Percentiles rank a stretch among this genome's conserved stretches.
Evolutionary conservation across 2,888 invertebrate species (phyloP).

Genomic region (Drosophila heteroneura): DNA sequence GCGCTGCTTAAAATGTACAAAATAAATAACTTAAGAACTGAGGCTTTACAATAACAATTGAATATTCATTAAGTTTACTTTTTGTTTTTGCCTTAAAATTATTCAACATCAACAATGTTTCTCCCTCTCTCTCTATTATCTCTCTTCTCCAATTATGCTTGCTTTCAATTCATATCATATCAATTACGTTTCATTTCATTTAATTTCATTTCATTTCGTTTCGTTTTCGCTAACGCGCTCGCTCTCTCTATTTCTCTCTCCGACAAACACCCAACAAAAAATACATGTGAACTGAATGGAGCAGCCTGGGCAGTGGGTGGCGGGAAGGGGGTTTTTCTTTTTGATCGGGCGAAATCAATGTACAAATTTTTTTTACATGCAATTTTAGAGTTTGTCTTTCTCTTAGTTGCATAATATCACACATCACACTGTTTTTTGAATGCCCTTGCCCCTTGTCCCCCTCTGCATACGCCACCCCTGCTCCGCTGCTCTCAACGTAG

Average conservation of each 20-base stretch:
- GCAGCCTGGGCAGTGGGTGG: neutral
- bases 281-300: neutral
- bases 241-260: conserved; percentile 15
- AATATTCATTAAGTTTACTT: conserved; percentile 46
- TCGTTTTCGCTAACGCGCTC: conserved; percentile 30
- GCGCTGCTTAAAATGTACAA: conserved; percentile 75
- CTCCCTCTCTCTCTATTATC: conserved; percentile 19
- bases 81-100: conserved; percentile 71
- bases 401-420: conserved; percentile 46
- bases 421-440: conserved; percentile 36
- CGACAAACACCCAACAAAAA: conserved; percentile 5
- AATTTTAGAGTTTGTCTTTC: conserved; percentile 13
- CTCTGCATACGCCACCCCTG: neutral
- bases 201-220: neutral
- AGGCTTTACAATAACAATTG: conserved; percentile 77
- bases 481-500: neutral
- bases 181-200: conserved; percentile 27
- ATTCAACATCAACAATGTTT: conserved; percentile 78
- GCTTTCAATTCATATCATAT: conserved; percentile 27
- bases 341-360: conserved; percentile 31
- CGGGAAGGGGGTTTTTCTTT: neutral
- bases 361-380: conserved; percentile 41
- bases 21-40: conserved; percentile 78
- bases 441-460: neutral
- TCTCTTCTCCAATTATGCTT: conserved; percentile 22